Percentiles rank a stretch among this genome's conserved stretches.
phyloP scores from a whole-genome alignment of 2,888 invertebrate species.

The Microctonus brassicae region DNA sequence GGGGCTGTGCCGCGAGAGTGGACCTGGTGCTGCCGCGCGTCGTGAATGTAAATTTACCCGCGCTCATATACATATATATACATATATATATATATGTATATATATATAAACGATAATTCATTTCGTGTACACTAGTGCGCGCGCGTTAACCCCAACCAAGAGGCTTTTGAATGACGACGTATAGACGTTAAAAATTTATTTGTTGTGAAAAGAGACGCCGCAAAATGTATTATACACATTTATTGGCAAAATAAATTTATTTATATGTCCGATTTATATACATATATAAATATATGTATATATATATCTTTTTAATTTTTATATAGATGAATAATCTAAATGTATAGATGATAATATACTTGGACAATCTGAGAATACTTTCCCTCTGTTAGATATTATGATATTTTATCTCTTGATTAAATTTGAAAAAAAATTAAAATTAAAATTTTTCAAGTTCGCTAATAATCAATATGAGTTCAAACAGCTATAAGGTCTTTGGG shows the following conservation, averaged over 20 bases:
- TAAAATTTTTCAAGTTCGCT: neutral
- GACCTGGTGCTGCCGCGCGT: neutral
- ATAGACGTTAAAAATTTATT: constrained; percentile 1
- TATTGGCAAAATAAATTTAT: constrained; percentile 38
- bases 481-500: neutral
- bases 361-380: no score
- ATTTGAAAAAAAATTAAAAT: neutral
- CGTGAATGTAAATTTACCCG: constrained; percentile 39
- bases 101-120: constrained; percentile 41
- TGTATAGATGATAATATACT: no score
- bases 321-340: no score
- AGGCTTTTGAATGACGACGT: constrained; percentile 16
- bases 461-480: neutral
- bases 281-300: neutral
- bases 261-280: constrained; percentile 46
- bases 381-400: neutral
- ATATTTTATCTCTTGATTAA: neutral
- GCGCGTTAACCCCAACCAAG: constrained; percentile 10
- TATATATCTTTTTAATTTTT: no score
- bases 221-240: constrained; percentile 17
- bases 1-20: constrained; percentile 10
- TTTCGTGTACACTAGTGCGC: constrained; percentile 24
- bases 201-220: neutral
- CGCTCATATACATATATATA: constrained; percentile 42
- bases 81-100: constrained; percentile 36